A percentile compares a stretch with the other conserved stretches of the same genome.
Evolutionary conservation across 2,113 vertebrate genomes (phyloP).

Genomic region (Alosa alosa): DNA sequence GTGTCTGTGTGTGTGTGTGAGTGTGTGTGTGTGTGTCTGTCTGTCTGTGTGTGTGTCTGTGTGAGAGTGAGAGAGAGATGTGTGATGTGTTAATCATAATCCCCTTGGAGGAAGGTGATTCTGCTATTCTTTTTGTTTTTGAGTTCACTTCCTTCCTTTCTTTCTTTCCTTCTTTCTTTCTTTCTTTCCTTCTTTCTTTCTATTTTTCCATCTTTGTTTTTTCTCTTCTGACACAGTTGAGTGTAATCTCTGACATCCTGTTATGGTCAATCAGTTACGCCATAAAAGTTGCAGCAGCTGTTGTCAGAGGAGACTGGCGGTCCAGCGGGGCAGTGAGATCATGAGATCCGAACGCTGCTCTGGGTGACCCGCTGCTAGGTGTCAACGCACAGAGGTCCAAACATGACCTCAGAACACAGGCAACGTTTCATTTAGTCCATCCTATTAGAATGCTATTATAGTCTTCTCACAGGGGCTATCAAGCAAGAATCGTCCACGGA

Average conservation of each 20-base stretch:
- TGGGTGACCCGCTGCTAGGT: neutral
- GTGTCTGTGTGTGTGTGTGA: neutral
- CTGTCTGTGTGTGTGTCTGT: neutral
- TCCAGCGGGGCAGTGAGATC: neutral
- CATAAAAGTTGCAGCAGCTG: slow-evolving; percentile 17
- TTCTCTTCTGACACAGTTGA: neutral
- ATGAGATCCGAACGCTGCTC: neutral
- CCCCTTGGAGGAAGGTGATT: neutral
- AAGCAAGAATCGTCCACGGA: neutral
- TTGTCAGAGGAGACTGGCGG: neutral
- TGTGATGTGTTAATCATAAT: slow-evolving; percentile 5
- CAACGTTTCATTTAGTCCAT: neutral
- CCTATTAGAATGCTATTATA: too few relatives aligned
- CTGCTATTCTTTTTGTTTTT: neutral
- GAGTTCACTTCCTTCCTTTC: neutral
- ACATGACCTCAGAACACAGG: neutral
- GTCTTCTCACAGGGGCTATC: neutral
- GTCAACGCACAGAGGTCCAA: neutral
- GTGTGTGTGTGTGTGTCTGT: neutral
- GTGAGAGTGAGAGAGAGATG: neutral
- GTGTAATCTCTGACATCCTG: neutral
- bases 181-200: neutral
- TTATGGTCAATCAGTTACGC: neutral
- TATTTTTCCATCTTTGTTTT: neutral
- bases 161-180: neutral